Conservation (phyloP, 2,888 invertebrate genomes). For the Spisula subtruncata region DNA sequence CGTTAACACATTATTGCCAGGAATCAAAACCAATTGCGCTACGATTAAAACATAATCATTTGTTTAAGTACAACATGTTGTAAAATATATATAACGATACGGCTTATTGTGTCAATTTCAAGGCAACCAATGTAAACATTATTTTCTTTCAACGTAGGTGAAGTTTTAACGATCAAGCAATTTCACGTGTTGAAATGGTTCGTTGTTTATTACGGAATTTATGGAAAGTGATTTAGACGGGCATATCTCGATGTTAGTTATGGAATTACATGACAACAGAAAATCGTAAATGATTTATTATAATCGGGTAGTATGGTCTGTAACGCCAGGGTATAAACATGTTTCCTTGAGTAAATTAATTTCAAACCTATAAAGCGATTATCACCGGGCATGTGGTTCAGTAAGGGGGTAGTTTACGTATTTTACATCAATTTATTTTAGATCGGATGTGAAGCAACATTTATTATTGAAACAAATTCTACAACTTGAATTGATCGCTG, state of each 20-base stretch:
- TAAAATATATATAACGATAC: not conserved
- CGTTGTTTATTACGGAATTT: not conserved
- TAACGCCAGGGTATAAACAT: not conserved
- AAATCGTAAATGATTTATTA: not conserved
- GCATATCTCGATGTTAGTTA: not conserved
- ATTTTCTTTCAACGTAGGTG: not conserved
- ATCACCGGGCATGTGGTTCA: not conserved
- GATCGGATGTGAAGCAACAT: too few relatives aligned
- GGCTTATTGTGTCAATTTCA: conserved; percentile 6
- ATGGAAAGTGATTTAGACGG: not conserved
- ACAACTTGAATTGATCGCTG: too few relatives aligned
- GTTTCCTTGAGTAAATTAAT: not conserved
- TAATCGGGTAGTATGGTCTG: not conserved
- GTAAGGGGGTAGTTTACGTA: too few relatives aligned
- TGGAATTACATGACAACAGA: not conserved
- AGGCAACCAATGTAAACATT: not conserved
- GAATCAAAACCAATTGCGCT: conserved; percentile 12
- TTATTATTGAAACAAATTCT: too few relatives aligned
- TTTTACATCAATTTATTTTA: too few relatives aligned
- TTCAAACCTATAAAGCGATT: not conserved
- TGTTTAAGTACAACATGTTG: not conserved
- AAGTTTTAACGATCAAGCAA: conserved; percentile 14
- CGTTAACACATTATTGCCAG: too few relatives aligned
- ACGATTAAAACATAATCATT: conserved; percentile 14
- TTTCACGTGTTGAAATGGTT: not conserved